Evolutionary conservation across 2,113 vertebrate genomes (phyloP).

Genomic region (Chelonoidis abingdonii): DNA sequence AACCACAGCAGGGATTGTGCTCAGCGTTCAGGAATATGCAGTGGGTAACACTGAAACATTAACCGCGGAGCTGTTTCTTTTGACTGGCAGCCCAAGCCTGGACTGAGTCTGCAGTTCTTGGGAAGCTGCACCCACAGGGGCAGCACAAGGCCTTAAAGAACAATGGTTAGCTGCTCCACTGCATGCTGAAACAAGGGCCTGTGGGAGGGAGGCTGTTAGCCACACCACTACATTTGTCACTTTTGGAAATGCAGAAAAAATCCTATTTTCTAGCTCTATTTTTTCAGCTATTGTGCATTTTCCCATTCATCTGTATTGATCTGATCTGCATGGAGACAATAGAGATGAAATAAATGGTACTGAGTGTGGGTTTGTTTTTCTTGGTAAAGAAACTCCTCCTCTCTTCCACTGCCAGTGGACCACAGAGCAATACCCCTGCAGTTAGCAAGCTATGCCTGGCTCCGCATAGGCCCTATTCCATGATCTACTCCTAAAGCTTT

Average conservation of each 20-base stretch:
- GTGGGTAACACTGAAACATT: conserved; percentile 53
- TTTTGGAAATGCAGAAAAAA: conserved; percentile 70
- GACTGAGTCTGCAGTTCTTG: conserved; percentile 33
- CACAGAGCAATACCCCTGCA: not conserved
- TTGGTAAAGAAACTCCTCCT: not conserved
- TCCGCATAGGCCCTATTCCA: not conserved
- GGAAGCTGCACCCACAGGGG: conserved; percentile 39
- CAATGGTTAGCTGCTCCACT: not conserved
- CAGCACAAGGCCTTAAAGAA: not conserved
- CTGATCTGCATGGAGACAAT: conserved; percentile 67
- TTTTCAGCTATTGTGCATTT: conserved; percentile 68
- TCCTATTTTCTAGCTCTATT: conserved; percentile 71
- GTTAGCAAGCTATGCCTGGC: not conserved
- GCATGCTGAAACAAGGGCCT: not conserved
- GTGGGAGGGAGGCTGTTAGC: conserved; percentile 18
- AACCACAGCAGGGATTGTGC: conserved; percentile 56
- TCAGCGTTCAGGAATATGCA: conserved; percentile 61
- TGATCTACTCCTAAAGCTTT: not conserved
- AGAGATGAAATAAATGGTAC: conserved; percentile 75
- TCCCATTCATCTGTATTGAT: conserved; percentile 71
- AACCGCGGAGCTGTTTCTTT: conserved; percentile 58
- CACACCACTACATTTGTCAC: conserved; percentile 50
- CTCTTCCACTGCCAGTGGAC: not conserved
- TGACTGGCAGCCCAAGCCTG: conserved; percentile 34
- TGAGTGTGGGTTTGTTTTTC: not conserved